Base-by-base conservation (phyloP, 1,140 invertebrate genomes). In the Brachionus koreanus region DNA sequence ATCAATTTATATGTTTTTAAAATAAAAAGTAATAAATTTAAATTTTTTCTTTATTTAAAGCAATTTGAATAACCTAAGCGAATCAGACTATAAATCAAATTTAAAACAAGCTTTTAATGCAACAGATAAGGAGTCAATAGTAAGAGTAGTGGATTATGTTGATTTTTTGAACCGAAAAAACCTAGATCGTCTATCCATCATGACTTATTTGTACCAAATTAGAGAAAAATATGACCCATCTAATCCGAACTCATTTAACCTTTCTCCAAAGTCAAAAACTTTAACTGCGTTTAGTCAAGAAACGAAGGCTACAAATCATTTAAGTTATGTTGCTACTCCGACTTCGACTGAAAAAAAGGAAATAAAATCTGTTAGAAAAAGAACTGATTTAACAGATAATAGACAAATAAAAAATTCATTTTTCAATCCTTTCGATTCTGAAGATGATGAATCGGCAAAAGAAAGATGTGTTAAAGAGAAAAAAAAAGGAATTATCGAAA, bases 11-110 rank as follows among this genome's bases (percentile, higher is more conserved):
- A n/a, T n/a, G n/a, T n/a, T 29, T 29, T 29, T 29, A 29, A 3
- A 90, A 91, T 79, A 90, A 91, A 67, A 6, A 23, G 6, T 10
- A 10, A 16, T 63, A 25, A 25, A 16, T 23, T 67, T 67, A 1
- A 67, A 33, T 23, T 46, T 29, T 0, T 23, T 25, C 46, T 25
- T 49, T 46, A 33, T 25, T 46, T 46, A 46, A 13, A 74, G 69
- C 6, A 33, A 74, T 46, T 25, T 74, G 12, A 46, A 74, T 25
- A 7, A 46, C 3, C 12, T 74, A 9, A 74, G 39, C 10, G 43
- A 46, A 46, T 46, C 7, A 7, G 69, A 74, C 23, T 23, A 1
- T 13, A 74, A 74, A 46, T 46, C 42, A 46, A 79, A 79, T 79
- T 61, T 79, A 65, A 57, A 65, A 19, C 25, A 61, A 79, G 76